Evolutionary conservation across 2,888 invertebrate species (phyloP).

Genomic region (Aleiodes leptofemur): DNA sequence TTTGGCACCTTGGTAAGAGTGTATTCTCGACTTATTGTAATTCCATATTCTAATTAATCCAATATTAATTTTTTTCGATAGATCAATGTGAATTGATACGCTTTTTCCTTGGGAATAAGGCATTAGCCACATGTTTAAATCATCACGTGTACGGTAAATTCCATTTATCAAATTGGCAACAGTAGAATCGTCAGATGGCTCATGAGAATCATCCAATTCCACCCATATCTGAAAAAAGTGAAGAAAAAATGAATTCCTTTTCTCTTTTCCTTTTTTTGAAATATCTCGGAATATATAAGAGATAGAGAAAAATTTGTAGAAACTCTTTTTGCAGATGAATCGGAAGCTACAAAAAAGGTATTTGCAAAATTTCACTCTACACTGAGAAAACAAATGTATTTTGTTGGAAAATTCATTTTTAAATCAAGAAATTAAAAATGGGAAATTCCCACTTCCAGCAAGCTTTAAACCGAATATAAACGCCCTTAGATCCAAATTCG

Average conservation of each 20-base stretch:
- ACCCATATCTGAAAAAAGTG: conserved; percentile 76
- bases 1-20: conserved; percentile 86
- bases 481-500: too few species aligned
- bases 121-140: conserved; percentile 86
- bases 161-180: conserved; percentile 83
- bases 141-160: conserved; percentile 85
- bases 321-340: too few species aligned
- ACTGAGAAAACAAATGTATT: too few species aligned
- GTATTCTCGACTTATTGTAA: conserved; percentile 91
- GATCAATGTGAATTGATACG: conserved; percentile 79
- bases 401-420: too few species aligned
- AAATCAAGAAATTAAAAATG: too few species aligned
- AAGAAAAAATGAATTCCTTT: background rate
- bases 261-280: too few species aligned
- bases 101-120: conserved; percentile 80
- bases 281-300: too few species aligned
- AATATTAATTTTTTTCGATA: conserved; percentile 77
- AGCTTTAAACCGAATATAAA: too few species aligned
- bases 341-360: too few species aligned
- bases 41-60: conserved; percentile 87
- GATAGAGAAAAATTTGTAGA: too few species aligned
- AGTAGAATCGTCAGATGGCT: conserved; percentile 82
- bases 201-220: conserved; percentile 78
- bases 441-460: too few species aligned
- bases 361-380: too few species aligned